Evolutionary conservation across 2,888 invertebrate species (phyloP), one percentile per base, ranked within the genome.

Genomic region (Lymantria dispar): DNA sequence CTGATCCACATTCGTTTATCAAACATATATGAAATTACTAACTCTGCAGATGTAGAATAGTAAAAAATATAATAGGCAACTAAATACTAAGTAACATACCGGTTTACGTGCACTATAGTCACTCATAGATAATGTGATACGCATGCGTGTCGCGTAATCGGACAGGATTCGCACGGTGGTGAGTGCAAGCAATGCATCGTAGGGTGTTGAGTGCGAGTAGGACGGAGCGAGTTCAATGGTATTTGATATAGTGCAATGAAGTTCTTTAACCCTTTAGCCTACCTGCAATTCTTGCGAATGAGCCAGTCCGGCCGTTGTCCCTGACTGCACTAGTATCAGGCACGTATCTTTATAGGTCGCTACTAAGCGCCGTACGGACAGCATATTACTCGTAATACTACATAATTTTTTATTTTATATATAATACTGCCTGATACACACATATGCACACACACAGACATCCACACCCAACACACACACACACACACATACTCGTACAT

Each of bases 181-280:
- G 74, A 80, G 77, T 80, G 82, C 83, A 80, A 71, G 68, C 78
- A 74, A 81, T 83, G 86, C 86, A 80, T 65, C 66, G 67, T 72
- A 61, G 77, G 79, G 79, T 83, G 88, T 82, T 83, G 73, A 59
- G 87, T 73, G 80, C 64, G 83, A 90, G 80, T 62, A 78, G 68
- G 89, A 89, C 76, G 62, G 71, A 72, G 76, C 70, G 83, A 87
- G 89, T 92, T 91, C 91, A 92, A 87, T 89, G 91, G 88, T 90
- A 90, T 90, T 90, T 88, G 88, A 91, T 90, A 87, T 91, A 90
- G 89, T 91, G 87, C 91, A 92, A 75, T 72, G 74, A 82, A 89
- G 91, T 91, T 92, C 91, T 83, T 90, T 91, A 89, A 89, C 89
- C 91, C 87, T 87, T 86, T 92, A 92, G 90, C 92, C 91, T 91